Evolutionary conservation across 2,797 vertebrate species (phyloP).

Genomic region (Rhynchotus rufescens): DNA sequence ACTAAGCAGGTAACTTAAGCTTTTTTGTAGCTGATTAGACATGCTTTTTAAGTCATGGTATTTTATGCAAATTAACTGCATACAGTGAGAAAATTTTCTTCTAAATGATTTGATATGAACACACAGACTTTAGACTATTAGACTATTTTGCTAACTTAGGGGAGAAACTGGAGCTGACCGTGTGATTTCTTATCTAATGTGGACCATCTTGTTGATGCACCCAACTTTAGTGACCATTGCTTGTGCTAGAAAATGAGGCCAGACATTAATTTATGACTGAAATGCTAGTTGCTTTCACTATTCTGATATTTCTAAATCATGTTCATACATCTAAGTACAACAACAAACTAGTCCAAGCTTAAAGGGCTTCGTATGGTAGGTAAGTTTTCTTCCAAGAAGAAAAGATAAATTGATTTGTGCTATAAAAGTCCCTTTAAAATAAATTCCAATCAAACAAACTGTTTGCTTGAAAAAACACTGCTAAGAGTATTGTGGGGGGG

Average conservation of each 20-base stretch:
- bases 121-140: too few species aligned
- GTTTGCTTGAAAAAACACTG: background rate
- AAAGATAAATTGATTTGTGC: background rate
- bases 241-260: background rate
- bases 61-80: background rate
- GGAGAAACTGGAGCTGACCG: background rate
- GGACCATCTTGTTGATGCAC: background rate
- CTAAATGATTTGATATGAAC: background rate
- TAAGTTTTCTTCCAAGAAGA: too few species aligned
- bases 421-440: background rate
- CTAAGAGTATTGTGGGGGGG: background rate
- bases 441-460: background rate
- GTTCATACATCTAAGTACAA: background rate
- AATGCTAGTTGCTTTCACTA: background rate
- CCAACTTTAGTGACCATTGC: background rate
- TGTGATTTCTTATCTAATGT: background rate
- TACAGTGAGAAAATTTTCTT: background rate
- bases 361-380: background rate
- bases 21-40: background rate
- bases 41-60: background rate
- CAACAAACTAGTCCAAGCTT: background rate
- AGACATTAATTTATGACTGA: background rate
- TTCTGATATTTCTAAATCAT: background rate
- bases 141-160: background rate
- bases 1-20: conserved; percentile 79